Base-by-base conservation (phyloP, 2,888 invertebrate species). In the Apomyelois bistriatella region DNA sequence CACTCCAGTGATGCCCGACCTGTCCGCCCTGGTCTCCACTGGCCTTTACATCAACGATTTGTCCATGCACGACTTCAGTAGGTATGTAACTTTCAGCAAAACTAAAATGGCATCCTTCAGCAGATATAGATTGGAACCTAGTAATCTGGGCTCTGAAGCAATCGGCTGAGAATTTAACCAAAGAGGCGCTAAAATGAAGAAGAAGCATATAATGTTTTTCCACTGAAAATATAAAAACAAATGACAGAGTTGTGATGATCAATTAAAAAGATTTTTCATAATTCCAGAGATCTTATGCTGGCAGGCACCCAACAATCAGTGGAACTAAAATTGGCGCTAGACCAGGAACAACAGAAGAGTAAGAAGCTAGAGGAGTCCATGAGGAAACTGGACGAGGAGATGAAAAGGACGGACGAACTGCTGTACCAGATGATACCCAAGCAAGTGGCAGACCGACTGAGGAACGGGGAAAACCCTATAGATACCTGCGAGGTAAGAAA, bases 371-470 rank as follows among this genome's bases (percentile, higher is more conserved):
- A 98, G 72, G 98, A 98, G 72, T 98, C 98, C 0, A 99, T 99
- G 98, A 92, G 95, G 65, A 97, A 98, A 75, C 85, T 99, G 60
- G 99, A 99, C 76, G 96, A 96, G 62, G 99, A 99, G 83, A 98
- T 99, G 97, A 94, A 95, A 70, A 92, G 98, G 58, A 99, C 99
- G 0, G 99, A 99, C 76, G 97, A 98, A 69, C 90, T 99, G 22
- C 87, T 99, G 0, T 99, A 99, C 83, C 99, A 99, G 91, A 99
- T 99, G 98, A 98, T 99, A 91, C 99, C 99, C 30, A 98, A 98
- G 79, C 97, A 98, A 76, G 99, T 99, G 4, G 99, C 99, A 0
- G 98, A 98, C 80, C 91, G 98, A 46, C 91, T 99, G 52, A 88
- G 99, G 62, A 95, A 95, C 52, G 99, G 99, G n/a, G 97, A 97